phyloP scores from a whole-genome alignment of 2,113 vertebrate genomes.

The Astatoreochromis straeleni region DNA sequence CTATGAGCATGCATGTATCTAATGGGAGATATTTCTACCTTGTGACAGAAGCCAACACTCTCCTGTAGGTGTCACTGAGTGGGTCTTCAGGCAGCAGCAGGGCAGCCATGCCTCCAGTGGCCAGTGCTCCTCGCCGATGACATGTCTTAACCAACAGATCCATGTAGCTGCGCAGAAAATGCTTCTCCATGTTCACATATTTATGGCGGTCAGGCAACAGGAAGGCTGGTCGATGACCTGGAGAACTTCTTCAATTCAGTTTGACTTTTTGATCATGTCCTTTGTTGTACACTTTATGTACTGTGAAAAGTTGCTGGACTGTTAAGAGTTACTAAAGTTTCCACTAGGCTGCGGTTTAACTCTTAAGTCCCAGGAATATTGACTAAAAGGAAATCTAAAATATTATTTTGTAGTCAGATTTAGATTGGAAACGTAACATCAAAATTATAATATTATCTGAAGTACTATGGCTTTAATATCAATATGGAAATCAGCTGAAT shows the following conservation, averaged over 20 bases:
- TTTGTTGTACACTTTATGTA: background rate
- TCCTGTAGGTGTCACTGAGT: constrained; percentile 32
- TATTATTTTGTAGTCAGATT: background rate
- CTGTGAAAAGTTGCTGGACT: background rate
- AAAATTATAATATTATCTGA: background rate
- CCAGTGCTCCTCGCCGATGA: constrained; percentile 63
- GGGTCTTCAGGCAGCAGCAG: constrained; percentile 54
- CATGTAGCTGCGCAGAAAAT: constrained; percentile 73
- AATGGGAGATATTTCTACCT: constrained; percentile 27
- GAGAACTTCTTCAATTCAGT: background rate
- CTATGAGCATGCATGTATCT: background rate
- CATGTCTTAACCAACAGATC: constrained; percentile 66
- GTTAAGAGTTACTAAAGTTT: background rate
- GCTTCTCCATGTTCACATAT: constrained; percentile 80
- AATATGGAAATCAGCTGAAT: background rate
- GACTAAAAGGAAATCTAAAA: background rate
- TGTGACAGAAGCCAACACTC: constrained; percentile 60
- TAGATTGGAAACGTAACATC: background rate
- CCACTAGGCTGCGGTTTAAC: background rate
- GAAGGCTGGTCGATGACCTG: constrained; percentile 66
- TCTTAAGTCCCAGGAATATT: background rate
- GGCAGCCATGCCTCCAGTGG: constrained; percentile 74
- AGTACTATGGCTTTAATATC: background rate
- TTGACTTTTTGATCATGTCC: background rate
- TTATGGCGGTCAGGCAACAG: constrained; percentile 75